A percentile compares a stretch with the other conserved stretches of the same genome.
Evolutionary conservation across 2,888 invertebrate genomes (phyloP).

Genomic region (Athripsodes cinereus): DNA sequence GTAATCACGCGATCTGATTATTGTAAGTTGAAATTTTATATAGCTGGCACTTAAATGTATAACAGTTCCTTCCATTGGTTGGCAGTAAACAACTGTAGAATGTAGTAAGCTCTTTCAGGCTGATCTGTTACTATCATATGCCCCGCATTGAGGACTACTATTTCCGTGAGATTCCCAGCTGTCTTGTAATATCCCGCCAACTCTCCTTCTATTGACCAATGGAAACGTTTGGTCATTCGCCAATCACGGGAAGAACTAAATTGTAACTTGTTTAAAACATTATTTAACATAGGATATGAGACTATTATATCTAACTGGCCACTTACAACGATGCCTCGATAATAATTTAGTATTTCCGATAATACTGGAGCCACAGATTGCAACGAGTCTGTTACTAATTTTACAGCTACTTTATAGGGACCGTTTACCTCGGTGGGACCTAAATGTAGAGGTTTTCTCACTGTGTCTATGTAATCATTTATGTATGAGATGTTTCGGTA

Average conservation of each 20-base stretch:
- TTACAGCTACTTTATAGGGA: background rate
- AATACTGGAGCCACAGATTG: slow-evolving; percentile 71
- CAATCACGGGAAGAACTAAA: background rate
- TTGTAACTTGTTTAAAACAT: background rate
- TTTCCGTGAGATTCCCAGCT: background rate
- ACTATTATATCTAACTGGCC: slow-evolving; percentile 3
- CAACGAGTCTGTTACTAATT: slow-evolving; percentile 61
- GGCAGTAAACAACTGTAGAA: background rate
- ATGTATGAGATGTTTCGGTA: too few species aligned
- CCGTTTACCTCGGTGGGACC: too few species aligned
- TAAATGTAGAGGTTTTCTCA: too few species aligned
- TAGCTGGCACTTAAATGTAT: too few species aligned
- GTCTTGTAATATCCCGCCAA: slow-evolving; percentile 2
- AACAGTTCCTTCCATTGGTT: too few species aligned
- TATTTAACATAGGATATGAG: background rate
- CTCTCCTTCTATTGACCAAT: background rate
- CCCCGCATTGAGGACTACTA: background rate
- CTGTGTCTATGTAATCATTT: too few species aligned
- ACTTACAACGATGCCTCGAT: background rate
- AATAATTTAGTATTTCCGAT: slow-evolving; percentile 50
- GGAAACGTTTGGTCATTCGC: background rate
- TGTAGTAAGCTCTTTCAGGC: background rate
- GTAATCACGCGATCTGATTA: too few species aligned
- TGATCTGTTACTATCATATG: background rate
- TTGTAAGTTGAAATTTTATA: too few species aligned